phyloP scores from a whole-genome alignment of 2,888 invertebrate species.

The Ellobium chinense region DNA sequence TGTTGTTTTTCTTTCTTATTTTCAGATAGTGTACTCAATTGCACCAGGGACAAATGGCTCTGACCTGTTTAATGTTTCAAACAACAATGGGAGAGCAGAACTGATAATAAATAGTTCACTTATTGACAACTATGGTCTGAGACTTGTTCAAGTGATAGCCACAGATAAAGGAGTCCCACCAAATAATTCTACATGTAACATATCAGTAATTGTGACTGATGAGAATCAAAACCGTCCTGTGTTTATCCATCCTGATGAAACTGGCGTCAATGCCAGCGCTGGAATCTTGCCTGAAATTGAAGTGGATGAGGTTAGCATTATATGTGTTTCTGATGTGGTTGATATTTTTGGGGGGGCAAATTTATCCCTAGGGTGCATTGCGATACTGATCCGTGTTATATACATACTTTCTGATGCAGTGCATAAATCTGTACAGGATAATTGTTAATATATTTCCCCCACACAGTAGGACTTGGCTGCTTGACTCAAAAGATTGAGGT shows the following conservation, averaged over 20 bases:
- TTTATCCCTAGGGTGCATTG: too few species aligned
- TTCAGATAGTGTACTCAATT: slow-evolving; percentile 31
- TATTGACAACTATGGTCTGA: slow-evolving; percentile 83
- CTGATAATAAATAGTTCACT: slow-evolving; percentile 91
- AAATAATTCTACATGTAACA: slow-evolving; percentile 44
- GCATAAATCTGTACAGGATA: too few species aligned
- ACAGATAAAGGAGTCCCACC: slow-evolving; percentile 58
- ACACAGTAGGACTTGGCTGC: too few species aligned
- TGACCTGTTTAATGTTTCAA: slow-evolving; percentile 10
- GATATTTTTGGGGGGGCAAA: too few species aligned
- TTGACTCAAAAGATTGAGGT: too few species aligned
- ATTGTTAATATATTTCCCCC: too few species aligned
- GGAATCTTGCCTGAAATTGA: slow-evolving; percentile 41
- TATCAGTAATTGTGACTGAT: slow-evolving; percentile 88
- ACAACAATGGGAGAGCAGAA: slow-evolving; percentile 66
- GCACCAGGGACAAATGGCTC: slow-evolving; percentile 41
- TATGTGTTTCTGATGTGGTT: too few species aligned
- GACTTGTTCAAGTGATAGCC: slow-evolving; percentile 57
- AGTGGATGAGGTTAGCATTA: slow-evolving; percentile 49
- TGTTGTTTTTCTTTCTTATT: neutral
- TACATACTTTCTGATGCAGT: too few species aligned
- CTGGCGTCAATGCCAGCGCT: slow-evolving; percentile 3
- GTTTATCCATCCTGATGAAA: slow-evolving; percentile 53
- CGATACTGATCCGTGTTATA: too few species aligned
- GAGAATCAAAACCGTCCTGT: slow-evolving; percentile 93